These are phyloP conservation scores for Aphis gossypii DNA, from an alignment of 1,140 invertebrate genomes.

Conservation along the genomic window DNA sequence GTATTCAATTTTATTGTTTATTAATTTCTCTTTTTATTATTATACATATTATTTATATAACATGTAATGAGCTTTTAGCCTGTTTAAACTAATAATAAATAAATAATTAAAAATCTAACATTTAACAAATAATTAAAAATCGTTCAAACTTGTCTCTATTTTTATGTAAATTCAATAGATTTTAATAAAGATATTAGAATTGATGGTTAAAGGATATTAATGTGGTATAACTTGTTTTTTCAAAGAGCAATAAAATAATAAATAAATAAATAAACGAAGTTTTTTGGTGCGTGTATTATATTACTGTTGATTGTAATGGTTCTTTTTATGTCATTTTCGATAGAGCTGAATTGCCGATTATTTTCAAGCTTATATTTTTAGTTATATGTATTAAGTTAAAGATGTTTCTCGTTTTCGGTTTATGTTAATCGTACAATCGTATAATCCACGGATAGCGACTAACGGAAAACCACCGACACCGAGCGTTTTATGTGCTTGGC, in stretches of 20 bases:
- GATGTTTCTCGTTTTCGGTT: neutral
- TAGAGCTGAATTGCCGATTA: conserved; percentile 14
- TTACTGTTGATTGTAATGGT: conserved; percentile 32
- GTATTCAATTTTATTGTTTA: too few species aligned
- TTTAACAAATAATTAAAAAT: neutral
- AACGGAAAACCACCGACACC: conserved; percentile 28
- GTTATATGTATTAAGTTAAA: conserved; percentile 48
- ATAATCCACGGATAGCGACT: conserved; percentile 12
- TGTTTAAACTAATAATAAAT: too few species aligned
- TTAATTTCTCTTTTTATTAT: too few species aligned
- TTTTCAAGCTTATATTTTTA: conserved; percentile 42
- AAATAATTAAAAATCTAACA: neutral
- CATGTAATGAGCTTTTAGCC: too few species aligned
- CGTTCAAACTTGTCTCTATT: neutral
- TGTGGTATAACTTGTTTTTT: neutral
- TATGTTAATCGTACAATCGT: neutral
- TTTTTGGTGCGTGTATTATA: conserved; percentile 41
- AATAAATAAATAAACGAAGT: neutral
- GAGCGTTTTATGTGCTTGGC: conserved; percentile 37
- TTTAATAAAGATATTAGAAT: neutral
- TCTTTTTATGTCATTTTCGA: conserved; percentile 27
- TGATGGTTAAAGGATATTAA: neutral
- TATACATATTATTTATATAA: too few species aligned
- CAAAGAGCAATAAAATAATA: neutral
- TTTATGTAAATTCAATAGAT: neutral